These are phyloP conservation scores for Synanceia verrucosa DNA, from an alignment of 2,797 vertebrate genomes.

Conservation along the genomic window DNA sequence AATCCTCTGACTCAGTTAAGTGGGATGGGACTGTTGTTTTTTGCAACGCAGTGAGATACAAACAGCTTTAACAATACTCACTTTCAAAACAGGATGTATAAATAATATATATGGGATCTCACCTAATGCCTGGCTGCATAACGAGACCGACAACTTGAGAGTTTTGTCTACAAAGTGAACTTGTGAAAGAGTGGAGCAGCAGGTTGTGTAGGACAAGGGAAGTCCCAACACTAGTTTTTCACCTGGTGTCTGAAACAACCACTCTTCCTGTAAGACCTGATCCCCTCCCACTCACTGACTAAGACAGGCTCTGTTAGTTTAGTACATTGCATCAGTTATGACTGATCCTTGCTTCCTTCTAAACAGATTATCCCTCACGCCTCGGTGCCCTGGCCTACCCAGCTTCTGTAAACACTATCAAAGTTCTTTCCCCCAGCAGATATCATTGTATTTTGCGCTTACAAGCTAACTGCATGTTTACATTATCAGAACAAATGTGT, in stretches of 20 bases:
- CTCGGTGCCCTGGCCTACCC: constrained; percentile 28
- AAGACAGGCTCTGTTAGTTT: constrained; percentile 74
- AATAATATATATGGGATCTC: not conserved
- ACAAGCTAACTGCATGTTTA: constrained; percentile 33
- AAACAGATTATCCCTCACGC: constrained; percentile 65
- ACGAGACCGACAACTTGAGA: constrained; percentile 54
- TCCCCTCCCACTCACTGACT: constrained; percentile 74
- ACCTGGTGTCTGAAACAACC: constrained; percentile 52
- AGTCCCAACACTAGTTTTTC: constrained; percentile 57
- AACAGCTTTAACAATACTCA: not conserved
- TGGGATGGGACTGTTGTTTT: not conserved
- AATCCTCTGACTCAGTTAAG: not conserved
- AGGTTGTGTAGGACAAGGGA: constrained; percentile 71
- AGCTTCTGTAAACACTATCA: constrained; percentile 9
- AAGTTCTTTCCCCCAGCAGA: constrained; percentile 1
- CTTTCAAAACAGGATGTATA: not conserved
- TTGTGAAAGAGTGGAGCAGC: constrained; percentile 55
- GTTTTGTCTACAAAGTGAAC: constrained; percentile 28
- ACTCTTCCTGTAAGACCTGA: constrained; percentile 81
- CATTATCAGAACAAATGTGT: constrained; percentile 44
- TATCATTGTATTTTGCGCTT: not conserved
- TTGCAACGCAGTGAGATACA: not conserved
- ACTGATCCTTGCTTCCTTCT: constrained; percentile 70
- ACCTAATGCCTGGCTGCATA: constrained; percentile 27
- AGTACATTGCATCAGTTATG: constrained; percentile 74